Base-by-base conservation (phyloP, 2,797 vertebrate species). In the Sphenopsis melanotis region DNA sequence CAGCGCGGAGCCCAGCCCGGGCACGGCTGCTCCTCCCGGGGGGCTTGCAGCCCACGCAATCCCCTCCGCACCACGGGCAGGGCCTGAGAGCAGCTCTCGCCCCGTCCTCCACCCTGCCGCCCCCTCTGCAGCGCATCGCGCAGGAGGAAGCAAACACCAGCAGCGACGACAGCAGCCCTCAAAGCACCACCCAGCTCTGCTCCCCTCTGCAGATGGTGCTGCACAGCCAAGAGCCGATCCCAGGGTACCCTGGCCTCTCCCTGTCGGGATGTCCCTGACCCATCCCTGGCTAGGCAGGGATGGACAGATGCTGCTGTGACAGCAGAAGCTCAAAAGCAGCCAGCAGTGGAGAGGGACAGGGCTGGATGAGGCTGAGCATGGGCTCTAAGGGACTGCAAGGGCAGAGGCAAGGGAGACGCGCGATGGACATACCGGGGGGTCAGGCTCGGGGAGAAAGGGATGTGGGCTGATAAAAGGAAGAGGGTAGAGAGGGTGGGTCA, bases 341-440 rank as follows among this genome's bases (percentile, higher is more conserved):
- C 29, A 5, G 44, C 3, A 4, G 41, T 12, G 26, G 69, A 59
- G 50, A 27, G 42, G 49, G 20, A 22, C 52, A 74, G 46, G 44
- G 57, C 46, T 84, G 89, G 32, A 76, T 19, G 27, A 49, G 32
- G 53, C 44, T 47, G 60, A 59, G 22, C 15, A 2, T 11, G 42
- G 46, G 27, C 56, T 41, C 37, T 22, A 17, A 68, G 50, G 49
- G n/a, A 39, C 27, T n/a, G 53, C 26, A 68, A 82, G 26, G 55
- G 37, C 41, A 80, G 64, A 39, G 19, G 41, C 37, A 20, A 24
- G 5, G 26, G 37, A 64, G 18, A 37, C 2, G 20, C 41, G 30
- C 0, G 0, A 41, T 19, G 22, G 44, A 50, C 19, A 57, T 26
- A 42, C 13, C n/a, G 12, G 8, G 4, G 6, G 5, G 0, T 52